Base-by-base conservation (phyloP, 1,140 invertebrate genomes). In the Nebria ingens region DNA sequence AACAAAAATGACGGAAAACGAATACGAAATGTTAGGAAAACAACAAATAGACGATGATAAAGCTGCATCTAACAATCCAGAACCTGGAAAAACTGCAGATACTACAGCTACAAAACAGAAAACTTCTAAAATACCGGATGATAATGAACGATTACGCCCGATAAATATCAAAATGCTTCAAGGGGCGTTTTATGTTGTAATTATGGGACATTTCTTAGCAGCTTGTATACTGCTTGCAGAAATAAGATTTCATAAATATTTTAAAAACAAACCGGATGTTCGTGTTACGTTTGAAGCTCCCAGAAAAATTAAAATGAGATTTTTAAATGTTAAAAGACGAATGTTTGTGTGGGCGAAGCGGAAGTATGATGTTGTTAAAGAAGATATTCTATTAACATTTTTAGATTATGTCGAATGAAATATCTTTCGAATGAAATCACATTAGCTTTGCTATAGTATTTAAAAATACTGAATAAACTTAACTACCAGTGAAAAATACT, bases 1-100 rank as follows among this genome's bases (percentile, higher is more conserved):
- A 52, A 75, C 79, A 0, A 85, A 85, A 68, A 84, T 86, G 71
- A 84, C 83, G 0, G 78, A 78, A 56, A 79, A 82, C 55, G 83
- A 85, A 60, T 85, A 84, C 61, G 80, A 79, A 60, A 80, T 78
- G 21, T 71, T 85, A 52, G 79, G 79, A 19, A 77, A 81, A 63
- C 71, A 74, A 58, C 71, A 74, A 49, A 62, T 72, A 58, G 65
- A 69, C 19, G 69, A 69, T 0, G 62, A 71, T n/a, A 62, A 68
- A 1, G 71, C 74, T 6, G 71, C 68, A 4, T 12, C 40, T 12
- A 70, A 71, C 45, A 70, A 66, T 53, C 69, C 59, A 45, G 62
- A 67, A 29, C 64, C 51, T 49, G 61, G 54, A 49, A 71, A 72
- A 12, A 51, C 61, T 1, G 65, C 64, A 19, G 65, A 49, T 65